Conservation (phyloP, 2,888 invertebrate species). For the Lithophane semibrunnea region DNA sequence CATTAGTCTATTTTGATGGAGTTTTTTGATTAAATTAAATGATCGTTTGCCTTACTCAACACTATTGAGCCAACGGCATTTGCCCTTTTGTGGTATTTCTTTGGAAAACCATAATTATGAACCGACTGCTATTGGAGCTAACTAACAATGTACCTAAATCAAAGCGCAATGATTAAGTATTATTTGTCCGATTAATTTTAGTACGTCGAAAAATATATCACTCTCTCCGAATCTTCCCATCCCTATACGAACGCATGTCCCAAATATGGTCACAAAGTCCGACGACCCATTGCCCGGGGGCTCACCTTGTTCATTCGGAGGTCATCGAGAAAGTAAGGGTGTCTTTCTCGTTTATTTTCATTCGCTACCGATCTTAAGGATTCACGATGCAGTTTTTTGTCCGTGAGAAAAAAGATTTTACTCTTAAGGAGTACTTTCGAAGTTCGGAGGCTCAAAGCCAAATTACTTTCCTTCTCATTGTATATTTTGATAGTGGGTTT, state of each 20-base stretch:
- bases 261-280: constrained; percentile 78
- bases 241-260: constrained; percentile 63
- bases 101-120: not conserved
- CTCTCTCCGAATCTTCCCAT: constrained; percentile 38
- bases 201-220: not conserved
- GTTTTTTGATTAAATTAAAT: too few relatives aligned
- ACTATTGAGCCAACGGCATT: not conserved
- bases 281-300: constrained; percentile 75
- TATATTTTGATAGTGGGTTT: constrained; percentile 26
- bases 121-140: not conserved
- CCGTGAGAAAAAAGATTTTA: constrained; percentile 47
- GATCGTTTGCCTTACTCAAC: not conserved
- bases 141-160: not conserved
- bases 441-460: constrained; percentile 14
- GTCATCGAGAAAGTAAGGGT: constrained; percentile 62
- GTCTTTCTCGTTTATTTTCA: constrained; percentile 60
- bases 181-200: not conserved
- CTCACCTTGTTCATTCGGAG: constrained; percentile 66
- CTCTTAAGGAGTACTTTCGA: constrained; percentile 37
- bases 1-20: not conserved
- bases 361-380: constrained; percentile 57
- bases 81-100: constrained; percentile 6
- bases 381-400: constrained; percentile 55
- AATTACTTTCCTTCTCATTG: constrained; percentile 63
- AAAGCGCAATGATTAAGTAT: not conserved